A percentile compares a stretch with the other conserved stretches of the same genome.
Conservation (phyloP, 2,113 vertebrate genomes). For the Pipra filicauda region DNA sequence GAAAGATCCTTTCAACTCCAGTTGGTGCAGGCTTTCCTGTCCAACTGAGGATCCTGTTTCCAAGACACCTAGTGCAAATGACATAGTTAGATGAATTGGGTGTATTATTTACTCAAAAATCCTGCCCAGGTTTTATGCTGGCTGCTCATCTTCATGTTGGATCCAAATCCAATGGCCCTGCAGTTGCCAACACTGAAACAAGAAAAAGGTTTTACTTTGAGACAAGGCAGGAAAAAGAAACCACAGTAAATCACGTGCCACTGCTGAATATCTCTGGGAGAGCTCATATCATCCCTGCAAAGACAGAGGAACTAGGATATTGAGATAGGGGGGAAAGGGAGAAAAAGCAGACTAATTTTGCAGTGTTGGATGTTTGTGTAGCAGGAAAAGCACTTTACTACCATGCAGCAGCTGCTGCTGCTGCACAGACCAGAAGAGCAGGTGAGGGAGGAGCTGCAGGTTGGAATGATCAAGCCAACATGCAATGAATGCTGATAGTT, state of each 20-base stretch:
- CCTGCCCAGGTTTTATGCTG: background rate
- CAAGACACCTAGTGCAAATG: background rate
- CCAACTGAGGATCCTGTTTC: background rate
- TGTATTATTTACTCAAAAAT: constrained; percentile 6
- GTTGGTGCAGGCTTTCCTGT: background rate
- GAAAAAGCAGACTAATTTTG: background rate
- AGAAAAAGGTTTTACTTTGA: background rate
- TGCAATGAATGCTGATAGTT: background rate
- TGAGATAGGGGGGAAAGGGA: background rate
- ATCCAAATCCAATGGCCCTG: constrained; percentile 7
- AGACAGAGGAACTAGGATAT: background rate
- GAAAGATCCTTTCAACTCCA: background rate
- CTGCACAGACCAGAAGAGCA: background rate
- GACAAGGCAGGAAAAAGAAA: background rate
- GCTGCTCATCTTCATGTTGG: background rate
- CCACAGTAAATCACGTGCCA: background rate
- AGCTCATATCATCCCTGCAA: background rate
- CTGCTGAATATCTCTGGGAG: background rate
- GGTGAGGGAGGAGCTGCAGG: background rate
- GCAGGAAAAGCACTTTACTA: background rate
- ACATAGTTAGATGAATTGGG: background rate
- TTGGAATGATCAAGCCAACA: background rate
- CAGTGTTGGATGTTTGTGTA: accelerated
- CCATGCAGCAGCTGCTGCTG: background rate
- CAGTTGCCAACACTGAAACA: background rate